phyloP scores from a whole-genome alignment of 2,888 invertebrate species.

The Agrochola macilenta region DNA sequence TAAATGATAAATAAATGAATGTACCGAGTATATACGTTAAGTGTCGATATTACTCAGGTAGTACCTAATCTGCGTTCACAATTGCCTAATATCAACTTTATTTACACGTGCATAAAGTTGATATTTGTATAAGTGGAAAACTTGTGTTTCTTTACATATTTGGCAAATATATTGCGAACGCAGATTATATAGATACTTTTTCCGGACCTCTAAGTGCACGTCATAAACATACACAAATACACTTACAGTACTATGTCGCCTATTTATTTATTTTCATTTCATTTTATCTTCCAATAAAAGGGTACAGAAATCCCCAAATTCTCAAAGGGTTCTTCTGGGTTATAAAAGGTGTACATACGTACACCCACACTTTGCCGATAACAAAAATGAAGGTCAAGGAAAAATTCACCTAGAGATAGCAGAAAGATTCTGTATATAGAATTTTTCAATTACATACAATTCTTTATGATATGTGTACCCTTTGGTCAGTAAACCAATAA shows the following conservation, averaged over 20 bases:
- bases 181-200: not conserved
- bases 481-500: not conserved
- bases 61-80: no score
- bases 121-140: no score
- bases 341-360: slow-evolving; percentile 20
- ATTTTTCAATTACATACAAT: not conserved
- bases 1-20: not conserved
- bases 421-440: not conserved
- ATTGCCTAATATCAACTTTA: no score
- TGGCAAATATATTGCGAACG: no score
- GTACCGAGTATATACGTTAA: not conserved
- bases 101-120: no score
- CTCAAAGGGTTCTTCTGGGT: slow-evolving; percentile 19
- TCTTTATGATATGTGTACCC: not conserved
- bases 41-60: not conserved
- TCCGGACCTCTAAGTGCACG: not conserved
- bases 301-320: slow-evolving; percentile 24
- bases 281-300: slow-evolving; percentile 26
- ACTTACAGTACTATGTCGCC: not conserved
- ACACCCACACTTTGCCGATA: slow-evolving; percentile 25
- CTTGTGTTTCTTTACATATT: no score
- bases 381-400: slow-evolving; percentile 7
- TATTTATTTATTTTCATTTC: slow-evolving; percentile 34
- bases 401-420: slow-evolving; percentile 7
- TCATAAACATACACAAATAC: slow-evolving; percentile 1